phyloP scores from a whole-genome alignment of 2,888 invertebrate genomes.

The Caenorhabditis afra region DNA sequence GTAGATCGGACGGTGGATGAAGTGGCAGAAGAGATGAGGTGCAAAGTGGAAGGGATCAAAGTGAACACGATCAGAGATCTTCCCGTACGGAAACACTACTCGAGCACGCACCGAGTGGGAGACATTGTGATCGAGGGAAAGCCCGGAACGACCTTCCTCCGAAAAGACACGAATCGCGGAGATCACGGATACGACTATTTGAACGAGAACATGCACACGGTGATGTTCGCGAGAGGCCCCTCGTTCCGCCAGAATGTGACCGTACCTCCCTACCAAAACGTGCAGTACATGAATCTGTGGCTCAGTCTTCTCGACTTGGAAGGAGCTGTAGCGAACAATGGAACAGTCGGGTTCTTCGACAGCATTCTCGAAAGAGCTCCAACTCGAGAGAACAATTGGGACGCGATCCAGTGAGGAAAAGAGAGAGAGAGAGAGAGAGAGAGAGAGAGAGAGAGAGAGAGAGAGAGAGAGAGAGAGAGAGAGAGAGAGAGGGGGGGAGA shows the following conservation, averaged over 20 bases:
- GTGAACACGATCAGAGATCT: constrained; percentile 68
- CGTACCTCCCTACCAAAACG: constrained; percentile 74
- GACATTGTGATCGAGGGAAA: constrained; percentile 74
- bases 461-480: constrained; percentile 10
- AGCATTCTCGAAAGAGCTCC: constrained; percentile 45
- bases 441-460: not conserved
- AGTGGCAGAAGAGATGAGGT: constrained; percentile 66
- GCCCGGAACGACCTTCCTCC: constrained; percentile 71
- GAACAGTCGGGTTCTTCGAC: constrained; percentile 71
- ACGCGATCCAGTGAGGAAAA: constrained; percentile 17
- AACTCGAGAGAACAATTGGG: constrained; percentile 36
- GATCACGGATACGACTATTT: constrained; percentile 78
- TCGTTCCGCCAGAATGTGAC: constrained; percentile 65
- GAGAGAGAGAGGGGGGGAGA: too few relatives aligned
- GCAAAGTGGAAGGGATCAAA: constrained; percentile 65
- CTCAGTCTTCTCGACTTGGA: constrained; percentile 50
- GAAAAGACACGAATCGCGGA: constrained; percentile 56
- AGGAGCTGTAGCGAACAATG: constrained; percentile 71
- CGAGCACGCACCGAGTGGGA: constrained; percentile 68
- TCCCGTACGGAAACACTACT: constrained; percentile 72
- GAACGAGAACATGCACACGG: constrained; percentile 72
- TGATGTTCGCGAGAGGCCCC: constrained; percentile 78
- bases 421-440: not conserved
- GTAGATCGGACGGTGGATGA: constrained; percentile 59
- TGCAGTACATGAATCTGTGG: constrained; percentile 76